These are phyloP conservation scores for Phymatocera aterrima DNA, from an alignment of 2,888 invertebrate species.

Conservation along the genomic window DNA sequence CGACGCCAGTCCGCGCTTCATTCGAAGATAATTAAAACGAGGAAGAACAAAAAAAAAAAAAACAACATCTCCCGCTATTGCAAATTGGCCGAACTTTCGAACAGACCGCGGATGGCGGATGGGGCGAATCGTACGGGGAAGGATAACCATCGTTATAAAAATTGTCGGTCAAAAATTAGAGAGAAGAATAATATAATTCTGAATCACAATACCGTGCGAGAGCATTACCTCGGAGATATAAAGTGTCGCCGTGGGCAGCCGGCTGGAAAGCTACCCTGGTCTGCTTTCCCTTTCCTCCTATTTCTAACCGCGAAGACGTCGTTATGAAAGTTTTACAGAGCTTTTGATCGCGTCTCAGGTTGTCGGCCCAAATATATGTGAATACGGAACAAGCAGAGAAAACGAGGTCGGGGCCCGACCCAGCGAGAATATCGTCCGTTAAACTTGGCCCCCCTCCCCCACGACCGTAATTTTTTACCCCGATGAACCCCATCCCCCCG, in stretches of 20 bases:
- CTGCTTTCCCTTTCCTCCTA: constrained; percentile 44
- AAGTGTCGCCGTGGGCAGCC: constrained; percentile 53
- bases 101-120: too few relatives aligned
- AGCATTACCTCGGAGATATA: constrained; percentile 48
- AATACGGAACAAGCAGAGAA: constrained; percentile 62
- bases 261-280: constrained; percentile 40
- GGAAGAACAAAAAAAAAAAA: too few relatives aligned
- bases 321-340: constrained; percentile 60
- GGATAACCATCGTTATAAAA: too few relatives aligned
- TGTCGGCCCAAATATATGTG: constrained; percentile 58
- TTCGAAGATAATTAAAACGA: too few relatives aligned
- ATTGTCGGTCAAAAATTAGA: too few relatives aligned
- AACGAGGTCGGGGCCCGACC: constrained; percentile 5
- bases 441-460: constrained; percentile 21
- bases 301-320: constrained; percentile 61
- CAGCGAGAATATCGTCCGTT: constrained; percentile 15
- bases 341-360: constrained; percentile 54
- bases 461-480: constrained; percentile 15
- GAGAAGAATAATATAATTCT: too few relatives aligned
- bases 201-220: too few relatives aligned
- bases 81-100: too few relatives aligned
- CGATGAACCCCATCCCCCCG: not conserved
- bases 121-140: too few relatives aligned
- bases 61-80: too few relatives aligned
- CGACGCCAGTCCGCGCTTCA: too few relatives aligned